Conservation (phyloP, 2,888 invertebrate species). For the Orthonychiurus folsomi region DNA sequence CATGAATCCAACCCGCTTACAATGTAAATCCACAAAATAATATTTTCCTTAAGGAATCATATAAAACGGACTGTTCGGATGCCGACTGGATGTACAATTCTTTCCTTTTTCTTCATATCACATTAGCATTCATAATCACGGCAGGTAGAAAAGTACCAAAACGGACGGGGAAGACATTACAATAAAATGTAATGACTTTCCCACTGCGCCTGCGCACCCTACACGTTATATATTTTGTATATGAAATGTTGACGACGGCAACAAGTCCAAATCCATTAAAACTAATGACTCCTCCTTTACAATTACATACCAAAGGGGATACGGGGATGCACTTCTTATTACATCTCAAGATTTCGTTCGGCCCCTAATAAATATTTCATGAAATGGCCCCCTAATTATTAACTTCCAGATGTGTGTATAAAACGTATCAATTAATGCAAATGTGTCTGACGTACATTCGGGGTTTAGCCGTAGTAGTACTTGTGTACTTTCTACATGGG, state of each 20-base stretch:
- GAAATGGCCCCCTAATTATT: not conserved
- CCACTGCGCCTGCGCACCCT: no score
- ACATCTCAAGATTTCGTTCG: no score
- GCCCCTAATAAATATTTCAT: constrained; percentile 1
- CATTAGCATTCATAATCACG: not conserved
- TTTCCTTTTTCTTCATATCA: not conserved
- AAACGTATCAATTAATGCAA: not conserved
- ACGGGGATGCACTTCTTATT: no score
- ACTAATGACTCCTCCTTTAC: not conserved
- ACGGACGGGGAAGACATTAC: not conserved
- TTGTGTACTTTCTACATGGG: no score
- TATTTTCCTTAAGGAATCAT: no score
- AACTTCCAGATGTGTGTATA: not conserved
- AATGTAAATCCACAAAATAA: no score
- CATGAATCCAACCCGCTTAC: no score
- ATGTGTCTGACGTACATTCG: no score
- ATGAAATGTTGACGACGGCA: not conserved
- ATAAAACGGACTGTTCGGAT: no score
- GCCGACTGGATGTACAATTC: no score
- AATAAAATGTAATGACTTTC: not conserved
- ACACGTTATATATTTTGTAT: not conserved
- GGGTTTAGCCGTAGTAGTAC: no score
- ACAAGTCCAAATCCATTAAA: not conserved
- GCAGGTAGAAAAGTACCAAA: not conserved
- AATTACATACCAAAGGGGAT: no score